Base-by-base conservation (phyloP, 1,140 invertebrate species). In the Ectropis grisescens region DNA sequence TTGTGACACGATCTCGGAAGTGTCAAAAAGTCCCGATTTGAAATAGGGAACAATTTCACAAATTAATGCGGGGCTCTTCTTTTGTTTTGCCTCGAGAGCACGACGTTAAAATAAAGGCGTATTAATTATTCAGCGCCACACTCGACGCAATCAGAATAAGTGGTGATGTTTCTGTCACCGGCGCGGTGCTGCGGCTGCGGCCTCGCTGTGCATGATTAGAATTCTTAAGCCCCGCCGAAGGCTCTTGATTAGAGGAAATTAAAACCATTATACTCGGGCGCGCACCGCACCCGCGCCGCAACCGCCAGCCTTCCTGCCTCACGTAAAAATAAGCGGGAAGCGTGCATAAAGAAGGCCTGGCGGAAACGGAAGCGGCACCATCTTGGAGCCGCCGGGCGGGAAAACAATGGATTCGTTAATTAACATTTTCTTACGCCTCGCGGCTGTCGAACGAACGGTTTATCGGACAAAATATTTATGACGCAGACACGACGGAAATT, bases 391-490 rank as follows among this genome's bases (percentile, higher is more conserved):
- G 74, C 61, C 67, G 67, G 70, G 68, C 69, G 68, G 64, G 65
- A 60, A 80, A 83, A 83, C 81, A 83, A 83, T 83, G 75, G 79
- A 71, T 82, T 76, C 75, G 81, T 82, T 83, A 83, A 83, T 83
- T 83, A 83, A 83, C 81, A 83, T 83, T 83, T 80, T 83, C 81
- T 83, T 83, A 82, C 81, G 81, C 81, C 79, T 81, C 72, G 70
- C 66, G 76, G 76, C 76, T 76, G 79, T 81, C 81, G 76, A 76
- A 74, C 66, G 60, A 62, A 80, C 71, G 72, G 69, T 72, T 79
- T 82, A 83, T 82, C 81, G 80, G 78, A 74, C 78, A 75, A 78
- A 81, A 78, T 81, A 81, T 81, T 78, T 81, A 78, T 70, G 72
- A 69, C 61, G 62, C 45, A 60, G 57, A 60, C 59, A 42, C 54